Evolutionary conservation across 1,140 invertebrate species (phyloP).

Genomic region (Halyomorpha halys): DNA sequence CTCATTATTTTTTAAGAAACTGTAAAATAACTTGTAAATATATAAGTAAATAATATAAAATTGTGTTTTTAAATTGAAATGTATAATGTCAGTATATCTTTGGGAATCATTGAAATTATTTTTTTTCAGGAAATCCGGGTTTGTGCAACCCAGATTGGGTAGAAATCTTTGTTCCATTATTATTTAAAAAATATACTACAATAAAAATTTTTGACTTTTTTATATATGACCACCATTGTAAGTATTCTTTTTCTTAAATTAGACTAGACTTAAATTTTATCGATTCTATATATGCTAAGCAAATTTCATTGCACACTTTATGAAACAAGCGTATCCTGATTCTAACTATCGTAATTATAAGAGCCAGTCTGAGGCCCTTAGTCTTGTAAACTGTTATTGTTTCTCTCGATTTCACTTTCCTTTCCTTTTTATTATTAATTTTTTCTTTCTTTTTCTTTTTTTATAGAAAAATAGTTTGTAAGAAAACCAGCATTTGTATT

Average conservation of each 20-base stretch:
- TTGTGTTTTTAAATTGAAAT: no score
- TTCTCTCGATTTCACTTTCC: no score
- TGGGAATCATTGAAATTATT: neutral
- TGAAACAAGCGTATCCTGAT: slow-evolving; percentile 15
- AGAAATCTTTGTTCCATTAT: slow-evolving; percentile 8
- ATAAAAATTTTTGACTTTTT: neutral
- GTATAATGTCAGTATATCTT: neutral
- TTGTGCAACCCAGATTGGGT: slow-evolving; percentile 11
- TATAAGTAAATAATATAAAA: no score
- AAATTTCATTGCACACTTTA: slow-evolving; percentile 12
- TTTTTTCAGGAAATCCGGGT: slow-evolving; percentile 11
- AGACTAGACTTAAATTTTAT: slow-evolving; percentile 10
- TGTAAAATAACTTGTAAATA: no score
- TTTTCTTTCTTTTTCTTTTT: no score
- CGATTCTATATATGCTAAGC: neutral
- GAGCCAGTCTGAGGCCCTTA: slow-evolving; percentile 6
- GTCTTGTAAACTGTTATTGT: slow-evolving; percentile 7
- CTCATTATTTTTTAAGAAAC: no score
- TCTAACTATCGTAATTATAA: slow-evolving; percentile 17
- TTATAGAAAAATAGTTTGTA: no score
- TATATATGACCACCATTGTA: neutral
- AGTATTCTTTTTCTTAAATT: slow-evolving; percentile 3
- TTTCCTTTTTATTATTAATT: no score
- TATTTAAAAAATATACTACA: slow-evolving; percentile 1
- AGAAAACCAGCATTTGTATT: no score